A percentile compares a stretch with the other conserved stretches of the same genome.
Conservation (phyloP, 2,797 vertebrate species). For the Harpagifer antarcticus region DNA sequence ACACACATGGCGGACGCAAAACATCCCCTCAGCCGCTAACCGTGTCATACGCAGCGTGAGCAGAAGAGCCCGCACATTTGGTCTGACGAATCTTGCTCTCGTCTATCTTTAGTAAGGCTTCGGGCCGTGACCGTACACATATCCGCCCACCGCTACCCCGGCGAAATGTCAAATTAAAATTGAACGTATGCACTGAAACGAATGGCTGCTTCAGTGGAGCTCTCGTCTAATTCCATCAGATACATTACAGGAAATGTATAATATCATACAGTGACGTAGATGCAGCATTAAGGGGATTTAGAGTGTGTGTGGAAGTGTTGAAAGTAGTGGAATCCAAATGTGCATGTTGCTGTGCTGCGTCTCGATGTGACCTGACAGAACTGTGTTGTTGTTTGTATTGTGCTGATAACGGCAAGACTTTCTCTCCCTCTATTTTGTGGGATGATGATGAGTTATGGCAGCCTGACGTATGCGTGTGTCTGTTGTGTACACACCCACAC, state of each 20-base stretch:
- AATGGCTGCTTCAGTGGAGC: slow-evolving; percentile 46
- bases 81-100: slow-evolving; percentile 60
- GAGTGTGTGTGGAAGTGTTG: neutral
- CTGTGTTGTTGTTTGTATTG: slow-evolving; percentile 57
- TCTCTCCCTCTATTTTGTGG: slow-evolving; percentile 27
- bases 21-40: slow-evolving; percentile 56
- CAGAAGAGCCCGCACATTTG: slow-evolving; percentile 53
- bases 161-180: slow-evolving; percentile 75
- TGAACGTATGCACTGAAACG: slow-evolving; percentile 60
- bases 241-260: neutral
- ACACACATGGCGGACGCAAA: slow-evolving; percentile 13
- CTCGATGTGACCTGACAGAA: slow-evolving; percentile 50
- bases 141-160: slow-evolving; percentile 56
- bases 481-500: slow-evolving; percentile 55
- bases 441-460: slow-evolving; percentile 74
- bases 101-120: slow-evolving; percentile 77
- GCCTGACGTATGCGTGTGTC: slow-evolving; percentile 51
- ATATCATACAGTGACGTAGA: neutral
- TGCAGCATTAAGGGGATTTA: slow-evolving; percentile 21
- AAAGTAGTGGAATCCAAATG: neutral
- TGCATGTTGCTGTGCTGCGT: slow-evolving; percentile 3
- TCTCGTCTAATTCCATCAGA: slow-evolving; percentile 26
- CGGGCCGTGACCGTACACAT: slow-evolving; percentile 51
- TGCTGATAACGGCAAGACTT: slow-evolving; percentile 60
- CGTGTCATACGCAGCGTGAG: slow-evolving; percentile 46